These are phyloP conservation scores for Diorhabda carinulata DNA, from an alignment of 1,140 invertebrate species.

Conservation along the genomic window DNA sequence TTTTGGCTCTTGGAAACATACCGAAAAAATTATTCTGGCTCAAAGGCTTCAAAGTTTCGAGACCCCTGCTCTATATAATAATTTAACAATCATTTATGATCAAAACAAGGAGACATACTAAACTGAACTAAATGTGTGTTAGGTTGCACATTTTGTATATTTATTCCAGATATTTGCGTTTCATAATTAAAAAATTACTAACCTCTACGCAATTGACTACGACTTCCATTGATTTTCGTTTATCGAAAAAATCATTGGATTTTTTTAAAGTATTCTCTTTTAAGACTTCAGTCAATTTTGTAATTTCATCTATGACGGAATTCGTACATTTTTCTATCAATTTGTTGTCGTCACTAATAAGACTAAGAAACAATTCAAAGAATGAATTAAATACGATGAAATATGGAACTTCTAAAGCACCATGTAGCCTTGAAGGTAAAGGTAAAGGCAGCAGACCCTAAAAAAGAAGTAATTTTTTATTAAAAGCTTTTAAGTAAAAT, in stretches of 20 bases:
- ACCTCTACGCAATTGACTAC: constrained; percentile 41
- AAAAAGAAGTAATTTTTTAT: constrained; percentile 6
- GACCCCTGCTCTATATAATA: no score
- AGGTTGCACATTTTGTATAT: no score
- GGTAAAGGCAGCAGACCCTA: constrained; percentile 37
- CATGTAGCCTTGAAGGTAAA: constrained; percentile 38
- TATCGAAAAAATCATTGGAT: constrained; percentile 29
- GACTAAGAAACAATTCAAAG: constrained; percentile 32
- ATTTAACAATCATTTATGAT: no score
- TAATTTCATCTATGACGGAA: constrained; percentile 25
- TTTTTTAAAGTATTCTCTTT: constrained; percentile 23
- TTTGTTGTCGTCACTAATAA: constrained; percentile 27
- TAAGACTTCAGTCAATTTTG: constrained; percentile 23
- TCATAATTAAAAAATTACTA: constrained; percentile 9
- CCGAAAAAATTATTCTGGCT: no score
- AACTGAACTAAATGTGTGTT: no score
- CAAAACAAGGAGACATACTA: no score
- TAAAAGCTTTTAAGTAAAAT: no score
- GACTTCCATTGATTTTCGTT: constrained; percentile 35
- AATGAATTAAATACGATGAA: constrained; percentile 29
- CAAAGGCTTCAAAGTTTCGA: no score
- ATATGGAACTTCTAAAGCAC: constrained; percentile 32
- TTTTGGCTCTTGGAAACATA: no score
- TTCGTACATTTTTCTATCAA: constrained; percentile 22
- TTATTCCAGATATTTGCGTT: no score